Evolutionary conservation across 2,888 invertebrate genomes (phyloP), one percentile per base, ranked within the genome.

Genomic region (Sialis fuliginosa): DNA sequence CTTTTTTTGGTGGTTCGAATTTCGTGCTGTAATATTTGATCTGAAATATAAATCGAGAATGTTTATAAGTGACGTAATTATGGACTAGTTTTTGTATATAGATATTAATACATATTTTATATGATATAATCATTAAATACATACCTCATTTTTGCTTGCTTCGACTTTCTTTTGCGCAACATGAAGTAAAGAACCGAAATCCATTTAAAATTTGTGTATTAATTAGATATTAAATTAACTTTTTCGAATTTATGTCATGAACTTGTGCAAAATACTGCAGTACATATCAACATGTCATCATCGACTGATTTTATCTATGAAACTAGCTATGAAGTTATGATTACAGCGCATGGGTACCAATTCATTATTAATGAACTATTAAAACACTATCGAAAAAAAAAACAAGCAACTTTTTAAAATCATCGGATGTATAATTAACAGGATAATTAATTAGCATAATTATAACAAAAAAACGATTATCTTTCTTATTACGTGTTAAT

Each of bases 1-100:
- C 78, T 58, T 87, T 89, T 59, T 87, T 87, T 0, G 88, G 86
- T 2, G 89, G 84, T 51, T 81, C 75, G 60, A 83, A 88, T 53
- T 81, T 79, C 2, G 87, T 82, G 57, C 77, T 81, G 58, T 88
- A 89, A 58, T 74, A 86, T 54, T 71, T 68, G 33, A 66, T 61
- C 68, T 74, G 56, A 42, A 59, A 57, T 56, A 50, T 52, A 49
- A 50, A 39, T 22, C 22, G 4, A 22, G 35, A 41, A 45, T 44
- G 48, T 46, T 44, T 46, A 44, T 44, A 46, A 37, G 37, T 43
- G 34, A 41, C 41, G 12, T 10, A n/a, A 32, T 6, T n/a, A 8
- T 39, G 30, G 33, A 30, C 30, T 30, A 8, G 10, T 32, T 30
- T 22, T 31, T 5, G 32, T 12, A 32, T 12, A 32, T 43, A 12